phyloP scores from a whole-genome alignment of 1,140 invertebrate species.

The Tetramorium parvispinum region DNA sequence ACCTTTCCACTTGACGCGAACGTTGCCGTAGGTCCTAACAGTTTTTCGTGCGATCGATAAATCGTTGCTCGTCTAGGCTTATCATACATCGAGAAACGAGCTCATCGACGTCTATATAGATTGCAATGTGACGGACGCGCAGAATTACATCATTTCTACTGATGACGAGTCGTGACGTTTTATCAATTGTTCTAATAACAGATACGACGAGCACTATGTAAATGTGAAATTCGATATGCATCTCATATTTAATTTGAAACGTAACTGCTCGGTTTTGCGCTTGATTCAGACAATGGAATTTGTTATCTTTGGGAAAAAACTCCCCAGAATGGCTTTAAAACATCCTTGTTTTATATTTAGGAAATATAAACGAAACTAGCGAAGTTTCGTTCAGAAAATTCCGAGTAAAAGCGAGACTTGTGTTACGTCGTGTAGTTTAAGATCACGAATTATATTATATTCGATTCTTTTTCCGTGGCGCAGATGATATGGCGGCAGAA shows the following conservation, averaged over 20 bases:
- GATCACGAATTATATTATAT: background rate
- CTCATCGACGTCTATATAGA: slow-evolving; percentile 21
- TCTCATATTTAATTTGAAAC: background rate
- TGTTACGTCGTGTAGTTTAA: background rate
- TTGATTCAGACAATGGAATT: background rate
- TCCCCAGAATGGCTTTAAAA: background rate
- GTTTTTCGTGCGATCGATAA: slow-evolving; percentile 37
- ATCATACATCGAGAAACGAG: slow-evolving; percentile 22
- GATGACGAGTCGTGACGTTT: slow-evolving; percentile 19
- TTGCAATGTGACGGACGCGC: background rate
- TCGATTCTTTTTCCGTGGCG: slow-evolving; percentile 4
- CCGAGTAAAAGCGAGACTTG: background rate
- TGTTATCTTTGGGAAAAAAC: background rate
- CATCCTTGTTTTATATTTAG: background rate
- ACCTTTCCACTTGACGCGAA: slow-evolving; percentile 65
- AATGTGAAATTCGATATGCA: background rate
- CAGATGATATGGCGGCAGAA: slow-evolving; percentile 15
- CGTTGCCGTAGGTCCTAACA: slow-evolving; percentile 12
- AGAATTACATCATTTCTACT: background rate
- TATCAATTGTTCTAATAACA: slow-evolving; percentile 24
- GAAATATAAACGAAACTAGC: background rate
- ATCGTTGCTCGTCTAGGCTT: slow-evolving; percentile 12
- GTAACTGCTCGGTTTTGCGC: background rate
- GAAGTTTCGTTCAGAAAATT: background rate
- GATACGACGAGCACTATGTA: background rate